phyloP scores from a whole-genome alignment of 2,113 vertebrate genomes.

The Corythoichthys haematopterus region DNA sequence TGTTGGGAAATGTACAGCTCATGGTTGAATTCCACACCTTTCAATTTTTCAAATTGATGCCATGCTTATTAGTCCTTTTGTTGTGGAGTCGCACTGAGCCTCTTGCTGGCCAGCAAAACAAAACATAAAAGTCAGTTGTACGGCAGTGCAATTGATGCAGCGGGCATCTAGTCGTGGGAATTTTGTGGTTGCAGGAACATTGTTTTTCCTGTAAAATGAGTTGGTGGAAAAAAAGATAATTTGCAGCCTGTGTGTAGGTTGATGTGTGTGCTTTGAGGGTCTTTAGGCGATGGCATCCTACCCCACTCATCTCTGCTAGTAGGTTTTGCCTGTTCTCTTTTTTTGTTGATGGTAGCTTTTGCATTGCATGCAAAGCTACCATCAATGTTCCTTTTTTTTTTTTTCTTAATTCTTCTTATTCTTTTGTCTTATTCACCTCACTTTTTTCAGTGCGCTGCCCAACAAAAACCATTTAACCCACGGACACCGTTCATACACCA shows the following conservation, averaged over 20 bases:
- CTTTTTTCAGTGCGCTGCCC: no score
- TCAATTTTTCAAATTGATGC: slow-evolving; percentile 55
- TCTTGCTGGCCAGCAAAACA: slow-evolving; percentile 32
- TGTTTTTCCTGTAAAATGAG: slow-evolving; percentile 62
- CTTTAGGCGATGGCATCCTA: slow-evolving; percentile 46
- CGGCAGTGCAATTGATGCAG: slow-evolving; percentile 42
- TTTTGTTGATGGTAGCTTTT: no score
- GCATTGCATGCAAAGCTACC: no score
- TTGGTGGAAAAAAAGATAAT: slow-evolving; percentile 63
- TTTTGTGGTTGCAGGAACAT: slow-evolving; percentile 67
- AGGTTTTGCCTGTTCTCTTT: no score
- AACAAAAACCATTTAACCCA: no score
- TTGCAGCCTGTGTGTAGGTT: slow-evolving; percentile 42
- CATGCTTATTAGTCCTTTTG: slow-evolving; percentile 46
- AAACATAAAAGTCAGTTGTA: slow-evolving; percentile 49
- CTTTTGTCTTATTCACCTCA: no score
- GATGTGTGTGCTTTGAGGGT: slow-evolving; percentile 52
- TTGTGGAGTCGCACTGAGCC: slow-evolving; percentile 41
- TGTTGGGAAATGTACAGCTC: slow-evolving; percentile 38
- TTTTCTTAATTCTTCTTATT: no score
- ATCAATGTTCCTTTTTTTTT: no score
- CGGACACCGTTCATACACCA: no score
- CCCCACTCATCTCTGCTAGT: slow-evolving; percentile 54
- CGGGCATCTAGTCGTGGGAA: slow-evolving; percentile 49
- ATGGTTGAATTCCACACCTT: slow-evolving; percentile 45